phyloP scores from a whole-genome alignment of 2,113 vertebrate genomes.

The Protomyctophum bolini region DNA sequence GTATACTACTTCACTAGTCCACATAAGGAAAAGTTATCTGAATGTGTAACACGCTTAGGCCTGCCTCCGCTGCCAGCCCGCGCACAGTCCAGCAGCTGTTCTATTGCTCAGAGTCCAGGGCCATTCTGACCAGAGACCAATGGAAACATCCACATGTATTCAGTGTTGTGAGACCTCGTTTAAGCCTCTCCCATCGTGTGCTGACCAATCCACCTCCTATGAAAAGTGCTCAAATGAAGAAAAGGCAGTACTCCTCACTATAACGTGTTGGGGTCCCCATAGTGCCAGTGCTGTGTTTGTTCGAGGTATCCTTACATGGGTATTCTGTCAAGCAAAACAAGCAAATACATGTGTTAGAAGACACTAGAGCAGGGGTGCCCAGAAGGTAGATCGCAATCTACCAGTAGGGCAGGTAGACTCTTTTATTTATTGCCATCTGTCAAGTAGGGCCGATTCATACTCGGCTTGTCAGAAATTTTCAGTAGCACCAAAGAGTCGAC shows the following conservation, averaged over 20 bases:
- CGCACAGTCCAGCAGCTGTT: not conserved
- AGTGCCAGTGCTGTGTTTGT: slow-evolving; percentile 50
- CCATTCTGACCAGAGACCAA: slow-evolving; percentile 22
- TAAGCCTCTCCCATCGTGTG: slow-evolving; percentile 22
- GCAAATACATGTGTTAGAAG: not conserved
- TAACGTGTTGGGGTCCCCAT: slow-evolving; percentile 50
- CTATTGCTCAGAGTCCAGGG: slow-evolving; percentile 7
- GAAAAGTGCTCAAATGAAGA: slow-evolving; percentile 67
- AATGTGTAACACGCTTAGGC: slow-evolving; percentile 22
- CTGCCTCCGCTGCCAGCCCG: slow-evolving; percentile 10
- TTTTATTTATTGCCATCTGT: too few species aligned
- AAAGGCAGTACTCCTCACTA: slow-evolving; percentile 34
- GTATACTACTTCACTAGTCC: slow-evolving; percentile 53
- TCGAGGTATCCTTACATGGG: slow-evolving; percentile 60
- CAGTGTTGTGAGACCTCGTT: slow-evolving; percentile 1
- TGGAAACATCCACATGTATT: slow-evolving; percentile 32
- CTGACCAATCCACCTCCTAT: slow-evolving; percentile 32
- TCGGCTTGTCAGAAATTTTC: too few species aligned
- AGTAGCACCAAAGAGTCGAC: too few species aligned
- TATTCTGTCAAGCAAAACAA: slow-evolving; percentile 54
- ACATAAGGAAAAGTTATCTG: slow-evolving; percentile 34
- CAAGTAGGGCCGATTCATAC: too few species aligned
- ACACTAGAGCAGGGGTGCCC: too few species aligned
- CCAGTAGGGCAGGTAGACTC: too few species aligned
- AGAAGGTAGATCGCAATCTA: too few species aligned